Evolutionary conservation across 2,888 invertebrate genomes (phyloP).

Genomic region (Pristionchus maxplancki): DNA sequence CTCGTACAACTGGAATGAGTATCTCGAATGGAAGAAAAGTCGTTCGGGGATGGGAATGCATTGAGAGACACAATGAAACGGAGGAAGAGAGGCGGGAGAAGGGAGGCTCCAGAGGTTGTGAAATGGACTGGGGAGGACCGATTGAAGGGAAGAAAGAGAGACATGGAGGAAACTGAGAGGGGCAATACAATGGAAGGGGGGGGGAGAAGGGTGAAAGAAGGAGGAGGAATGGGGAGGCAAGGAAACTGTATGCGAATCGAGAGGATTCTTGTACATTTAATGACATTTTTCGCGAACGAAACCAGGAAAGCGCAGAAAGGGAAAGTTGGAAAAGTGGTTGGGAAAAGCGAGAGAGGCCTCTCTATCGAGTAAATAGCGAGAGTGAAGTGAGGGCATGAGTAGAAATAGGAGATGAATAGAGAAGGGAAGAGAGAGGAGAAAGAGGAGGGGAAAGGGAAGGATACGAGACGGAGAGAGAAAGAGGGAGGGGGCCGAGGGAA

Average conservation of each 20-base stretch:
- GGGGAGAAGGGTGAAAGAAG: background rate
- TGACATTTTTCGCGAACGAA: background rate
- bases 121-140: constrained; percentile 20
- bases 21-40: background rate
- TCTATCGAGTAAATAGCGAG: constrained; percentile 39
- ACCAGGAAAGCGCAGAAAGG: background rate
- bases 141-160: constrained; percentile 23
- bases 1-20: background rate
- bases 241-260: background rate
- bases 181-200: background rate
- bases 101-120: background rate
- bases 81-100: background rate
- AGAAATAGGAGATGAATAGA: constrained; percentile 25
- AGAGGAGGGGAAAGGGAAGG: background rate
- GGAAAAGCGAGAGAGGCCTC: constrained; percentile 35
- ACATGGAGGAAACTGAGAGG: background rate
- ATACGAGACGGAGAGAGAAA: background rate
- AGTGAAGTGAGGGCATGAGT: constrained; percentile 15
- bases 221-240: background rate
- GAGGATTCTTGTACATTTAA: background rate
- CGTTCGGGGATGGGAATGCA: background rate
- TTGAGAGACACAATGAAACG: background rate
- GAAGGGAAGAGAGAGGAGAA: background rate
- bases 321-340: background rate
- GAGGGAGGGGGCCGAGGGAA: background rate